Evolutionary conservation across 2,888 invertebrate species (phyloP).

Genomic region (Thalpophila matura): DNA sequence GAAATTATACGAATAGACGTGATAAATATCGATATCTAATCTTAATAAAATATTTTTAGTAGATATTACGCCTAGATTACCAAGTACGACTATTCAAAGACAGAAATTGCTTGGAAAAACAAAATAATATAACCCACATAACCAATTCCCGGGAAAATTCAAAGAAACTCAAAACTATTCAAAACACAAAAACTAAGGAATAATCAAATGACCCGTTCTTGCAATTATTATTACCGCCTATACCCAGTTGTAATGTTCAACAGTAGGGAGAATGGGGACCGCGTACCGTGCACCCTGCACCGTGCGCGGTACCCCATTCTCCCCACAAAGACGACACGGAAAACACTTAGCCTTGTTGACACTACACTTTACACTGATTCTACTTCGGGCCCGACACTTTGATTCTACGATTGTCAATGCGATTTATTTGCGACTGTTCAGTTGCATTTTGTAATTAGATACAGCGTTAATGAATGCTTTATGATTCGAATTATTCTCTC

Average conservation of each 20-base stretch:
- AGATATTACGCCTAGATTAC: too few relatives aligned
- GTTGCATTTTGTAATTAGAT: slow-evolving; percentile 48
- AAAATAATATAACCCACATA: not conserved
- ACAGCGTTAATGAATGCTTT: slow-evolving; percentile 38
- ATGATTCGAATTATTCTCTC: not conserved
- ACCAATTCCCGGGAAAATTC: not conserved
- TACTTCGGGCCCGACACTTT: slow-evolving; percentile 76
- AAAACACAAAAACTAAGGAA: slow-evolving; percentile 8
- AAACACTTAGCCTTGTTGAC: slow-evolving; percentile 90
- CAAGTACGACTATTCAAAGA: too few relatives aligned
- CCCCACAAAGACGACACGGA: slow-evolving; percentile 87
- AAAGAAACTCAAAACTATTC: slow-evolving; percentile 14
- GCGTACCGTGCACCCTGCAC: slow-evolving; percentile 48
- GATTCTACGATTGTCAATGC: slow-evolving; percentile 64
- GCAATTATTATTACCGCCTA: slow-evolving; percentile 32
- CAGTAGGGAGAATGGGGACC: slow-evolving; percentile 42
- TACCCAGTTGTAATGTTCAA: slow-evolving; percentile 45
- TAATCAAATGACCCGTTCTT: slow-evolving; percentile 7
- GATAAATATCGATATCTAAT: too few relatives aligned
- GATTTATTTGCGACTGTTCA: slow-evolving; percentile 48
- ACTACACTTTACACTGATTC: slow-evolving; percentile 87
- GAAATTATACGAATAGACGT: too few relatives aligned
- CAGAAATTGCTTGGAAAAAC: too few relatives aligned
- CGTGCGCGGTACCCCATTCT: slow-evolving; percentile 56
- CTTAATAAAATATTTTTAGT: too few relatives aligned